Base-by-base conservation (phyloP, 92 coral and sea anemone species). In the Porites lobata region DNA sequence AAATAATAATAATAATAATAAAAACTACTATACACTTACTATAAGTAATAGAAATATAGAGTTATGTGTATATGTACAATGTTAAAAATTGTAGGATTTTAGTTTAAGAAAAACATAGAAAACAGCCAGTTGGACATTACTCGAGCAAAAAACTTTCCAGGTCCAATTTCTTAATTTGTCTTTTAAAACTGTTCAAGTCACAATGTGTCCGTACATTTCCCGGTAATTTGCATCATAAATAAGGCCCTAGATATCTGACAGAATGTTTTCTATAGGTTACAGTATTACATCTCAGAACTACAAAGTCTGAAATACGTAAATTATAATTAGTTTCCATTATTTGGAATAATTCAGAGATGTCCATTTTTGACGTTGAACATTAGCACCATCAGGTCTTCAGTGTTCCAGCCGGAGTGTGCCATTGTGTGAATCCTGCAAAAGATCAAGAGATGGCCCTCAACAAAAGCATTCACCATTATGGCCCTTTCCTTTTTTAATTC, bases 351-450 rank as follows among this genome's bases (percentile, higher is more conserved):
- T 11, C 70, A 65, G 70, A 65, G 29, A 65, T 65, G 70, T 65
- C 13, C 58, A 8, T 54, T 54, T 77, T 52, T 77, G 18, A 77
- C 82, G 68, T 78, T 78, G 65, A 78, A 78, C 84, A 26, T 79
- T 64, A 24, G 54, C 20, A 59, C 72, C 85, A 80, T 61, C 75
- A 65, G 43, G 82, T 77, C 82, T 57, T 77, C 71, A 77, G 9
- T 77, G 22, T 77, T 77, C 32, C 57, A 57, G 9, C 57, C 32
- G 2, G 32, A 29, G 32, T 29, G 32, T 0, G 2, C 32, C 32
- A 29, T 29, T 29, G 32, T 4, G 32, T 29, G 32, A 29, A 29
- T 29, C 3, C 32, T 2, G 32, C 2, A 4, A 29, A 29, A 29
- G 32, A 14, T 57, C 17, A 3, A 52, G 64, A 18, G 5, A 21